phyloP scores from a whole-genome alignment of 2,113 vertebrate species.

The Nothocercus nigrocapillus region DNA sequence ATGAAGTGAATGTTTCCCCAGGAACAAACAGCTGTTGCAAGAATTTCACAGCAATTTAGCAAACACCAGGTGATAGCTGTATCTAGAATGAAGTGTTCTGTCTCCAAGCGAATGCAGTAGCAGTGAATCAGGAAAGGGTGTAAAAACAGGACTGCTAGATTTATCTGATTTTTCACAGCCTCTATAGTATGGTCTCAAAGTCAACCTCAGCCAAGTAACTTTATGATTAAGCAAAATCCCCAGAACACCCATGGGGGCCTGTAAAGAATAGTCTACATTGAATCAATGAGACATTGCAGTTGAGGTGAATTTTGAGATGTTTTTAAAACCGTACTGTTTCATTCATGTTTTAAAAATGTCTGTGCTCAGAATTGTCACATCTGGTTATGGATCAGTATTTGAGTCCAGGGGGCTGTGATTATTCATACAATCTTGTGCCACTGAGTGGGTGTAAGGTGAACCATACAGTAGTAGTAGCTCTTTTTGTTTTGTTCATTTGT shows the following conservation, averaged over 20 bases:
- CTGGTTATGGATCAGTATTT: background rate
- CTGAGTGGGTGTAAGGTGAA: background rate
- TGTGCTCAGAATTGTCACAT: background rate
- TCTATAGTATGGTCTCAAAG: constrained; percentile 27
- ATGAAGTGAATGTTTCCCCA: constrained; percentile 89
- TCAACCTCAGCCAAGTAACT: background rate
- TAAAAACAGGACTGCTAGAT: background rate
- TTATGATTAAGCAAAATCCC: background rate
- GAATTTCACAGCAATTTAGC: constrained; percentile 88
- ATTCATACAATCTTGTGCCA: background rate
- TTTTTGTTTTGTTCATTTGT: constrained; percentile 25
- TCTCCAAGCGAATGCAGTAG: constrained; percentile 43
- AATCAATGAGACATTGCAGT: background rate
- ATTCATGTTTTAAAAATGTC: background rate
- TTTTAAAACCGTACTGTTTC: background rate
- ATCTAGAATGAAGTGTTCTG: constrained; percentile 74
- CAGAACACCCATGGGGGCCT: accelerated
- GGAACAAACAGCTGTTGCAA: constrained; percentile 94
- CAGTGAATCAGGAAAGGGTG: background rate
- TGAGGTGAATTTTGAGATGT: background rate
- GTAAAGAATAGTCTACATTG: background rate
- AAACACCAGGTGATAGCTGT: constrained; percentile 85
- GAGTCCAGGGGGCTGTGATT: background rate
- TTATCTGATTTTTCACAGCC: background rate
- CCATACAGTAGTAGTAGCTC: background rate